These are phyloP conservation scores for Picathartes gymnocephalus DNA, from an alignment of 2,113 vertebrate species.

Conservation along the genomic window DNA sequence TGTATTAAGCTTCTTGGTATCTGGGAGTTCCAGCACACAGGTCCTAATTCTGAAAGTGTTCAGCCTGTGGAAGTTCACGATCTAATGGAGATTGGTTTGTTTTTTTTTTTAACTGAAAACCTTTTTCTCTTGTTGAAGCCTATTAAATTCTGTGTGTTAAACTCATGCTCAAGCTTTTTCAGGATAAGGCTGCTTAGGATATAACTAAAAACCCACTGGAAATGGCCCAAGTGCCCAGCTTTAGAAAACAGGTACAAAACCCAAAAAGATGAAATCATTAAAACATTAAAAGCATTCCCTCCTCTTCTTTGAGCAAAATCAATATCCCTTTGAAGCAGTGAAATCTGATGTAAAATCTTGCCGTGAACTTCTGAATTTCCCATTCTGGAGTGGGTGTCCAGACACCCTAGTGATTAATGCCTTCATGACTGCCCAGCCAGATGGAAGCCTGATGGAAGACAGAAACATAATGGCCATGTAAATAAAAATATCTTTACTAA, in stretches of 20 bases:
- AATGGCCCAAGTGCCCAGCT: background rate
- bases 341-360: background rate
- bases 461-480: background rate
- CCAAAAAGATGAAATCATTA: background rate
- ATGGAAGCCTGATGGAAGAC: background rate
- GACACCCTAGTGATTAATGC: background rate
- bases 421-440: background rate
- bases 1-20: background rate
- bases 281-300: background rate
- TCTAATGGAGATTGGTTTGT: fast-evolving
- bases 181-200: background rate
- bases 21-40: background rate
- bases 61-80: background rate
- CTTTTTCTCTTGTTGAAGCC: background rate
- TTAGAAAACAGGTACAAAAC: background rate
- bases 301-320: background rate
- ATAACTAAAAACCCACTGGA: background rate
- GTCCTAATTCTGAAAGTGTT: background rate
- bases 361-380: background rate
- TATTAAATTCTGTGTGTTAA: background rate
- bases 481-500: background rate
- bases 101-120: background rate
- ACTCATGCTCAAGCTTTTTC: background rate
- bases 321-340: background rate
- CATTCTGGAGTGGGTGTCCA: background rate